Evolutionary conservation across 1,140 invertebrate species (phyloP), one percentile per base, ranked within the genome.

Genomic region (Drosophila pseudoananassae): DNA sequence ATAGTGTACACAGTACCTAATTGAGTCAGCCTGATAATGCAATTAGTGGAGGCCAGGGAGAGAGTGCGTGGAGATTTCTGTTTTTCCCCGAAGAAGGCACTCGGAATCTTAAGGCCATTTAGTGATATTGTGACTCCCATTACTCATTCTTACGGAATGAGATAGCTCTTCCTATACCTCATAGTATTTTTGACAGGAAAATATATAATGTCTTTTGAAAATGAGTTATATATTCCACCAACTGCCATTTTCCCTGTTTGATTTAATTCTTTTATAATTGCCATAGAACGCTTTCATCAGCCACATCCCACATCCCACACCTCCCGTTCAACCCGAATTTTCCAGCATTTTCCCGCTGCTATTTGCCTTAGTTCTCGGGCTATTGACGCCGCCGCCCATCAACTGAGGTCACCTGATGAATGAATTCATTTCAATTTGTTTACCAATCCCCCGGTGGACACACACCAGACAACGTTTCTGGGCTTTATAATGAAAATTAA

Each of bases 21-120:
- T 85, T 85, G 77, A 85, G 57, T 87, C 81, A 87, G 38, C 33
- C 66, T 66, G 81, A 87, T 85, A 87, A 85, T 85, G 74, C 82
- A 87, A 85, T 87, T 81, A 85, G 66, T 60, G 52, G 60, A 43
- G 61, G 71, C 72, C 54, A 65, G 54, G 20, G 43, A 31, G 43
- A 31, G 58, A 59, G 43, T 55, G 27, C 29, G 63, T 40, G 60
- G 14, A 29, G 57, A 38, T 50, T 50, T 50, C 27, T 31, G 55
- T 43, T 33, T 64, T 58, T 60, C 52, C 40, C 27, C 36, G 33
- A 38, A 60, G 38, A 23, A 38, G 33, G 65, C 38, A 38, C 53
- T 50, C 31, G 53, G 75, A 66, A 75, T 83, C 79, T 80, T 23
- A 17, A 57, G 23, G 57, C 4, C 9, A 29, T 50, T 63, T 61